Evolutionary conservation across 2,797 vertebrate species (phyloP).

Genomic region (Orestias chungarensis): DNA sequence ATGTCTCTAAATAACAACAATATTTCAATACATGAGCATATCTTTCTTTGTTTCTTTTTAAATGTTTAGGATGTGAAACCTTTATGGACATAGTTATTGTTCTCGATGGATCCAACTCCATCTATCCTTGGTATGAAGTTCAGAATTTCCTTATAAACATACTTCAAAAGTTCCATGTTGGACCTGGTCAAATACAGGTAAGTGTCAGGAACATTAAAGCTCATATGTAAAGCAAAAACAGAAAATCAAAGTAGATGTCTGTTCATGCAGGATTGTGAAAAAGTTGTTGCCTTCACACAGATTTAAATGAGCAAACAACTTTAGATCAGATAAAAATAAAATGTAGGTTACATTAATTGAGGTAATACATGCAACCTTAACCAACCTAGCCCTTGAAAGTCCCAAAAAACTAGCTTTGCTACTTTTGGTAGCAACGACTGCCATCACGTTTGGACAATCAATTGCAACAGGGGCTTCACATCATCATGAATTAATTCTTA

Average conservation of each 20-base stretch:
- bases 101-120: constrained; percentile 98
- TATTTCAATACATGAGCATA: constrained; percentile 25
- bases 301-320: neutral
- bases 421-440: neutral
- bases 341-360: neutral
- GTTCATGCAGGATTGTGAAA: neutral
- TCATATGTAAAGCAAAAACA: neutral
- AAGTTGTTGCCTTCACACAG: neutral
- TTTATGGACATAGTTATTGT: constrained; percentile 99
- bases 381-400: neutral
- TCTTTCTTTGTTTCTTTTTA: constrained; percentile 22
- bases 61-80: constrained; percentile 90
- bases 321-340: neutral
- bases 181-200: constrained; percentile 98
- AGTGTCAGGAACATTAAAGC: constrained; percentile 19
- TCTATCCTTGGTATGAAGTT: constrained; percentile 98
- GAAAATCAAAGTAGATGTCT: neutral
- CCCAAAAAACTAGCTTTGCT: neutral
- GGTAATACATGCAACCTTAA: neutral
- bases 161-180: constrained; percentile 96
- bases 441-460: neutral
- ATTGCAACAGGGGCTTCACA: neutral
- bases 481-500: neutral
- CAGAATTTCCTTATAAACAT: constrained; percentile 98
- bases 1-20: constrained; percentile 3